Percentiles rank a stretch among this genome's conserved stretches.
Conservation (phyloP, 2,113 vertebrate genomes). For the Zapornia atra region DNA sequence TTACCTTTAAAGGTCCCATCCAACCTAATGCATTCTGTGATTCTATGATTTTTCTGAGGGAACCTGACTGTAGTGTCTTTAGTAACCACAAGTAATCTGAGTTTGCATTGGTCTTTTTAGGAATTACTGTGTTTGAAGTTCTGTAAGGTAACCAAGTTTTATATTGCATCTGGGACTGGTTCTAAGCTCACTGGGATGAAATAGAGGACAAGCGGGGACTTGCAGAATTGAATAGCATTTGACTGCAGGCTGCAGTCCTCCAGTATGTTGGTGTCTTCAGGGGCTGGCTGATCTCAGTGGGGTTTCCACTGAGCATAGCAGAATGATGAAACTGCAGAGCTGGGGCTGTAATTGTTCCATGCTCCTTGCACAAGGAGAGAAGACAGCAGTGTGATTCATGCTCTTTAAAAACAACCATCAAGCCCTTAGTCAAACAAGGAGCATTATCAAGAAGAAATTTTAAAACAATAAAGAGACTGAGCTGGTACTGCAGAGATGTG, state of each 20-base stretch:
- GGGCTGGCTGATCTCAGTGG: background rate
- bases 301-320: background rate
- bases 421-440: background rate
- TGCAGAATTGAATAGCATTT: background rate
- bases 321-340: background rate
- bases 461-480: background rate
- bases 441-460: background rate
- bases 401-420: too few relatives aligned
- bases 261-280: rapidly evolving
- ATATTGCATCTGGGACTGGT: background rate
- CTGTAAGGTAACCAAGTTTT: background rate
- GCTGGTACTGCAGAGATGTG: background rate
- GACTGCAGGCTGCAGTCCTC: background rate
- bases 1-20: too few relatives aligned
- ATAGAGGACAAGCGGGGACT: background rate
- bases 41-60: background rate
- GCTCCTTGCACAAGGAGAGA: background rate
- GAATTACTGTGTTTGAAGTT: background rate
- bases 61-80: background rate
- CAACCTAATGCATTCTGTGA: too few relatives aligned
- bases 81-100: background rate
- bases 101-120: background rate
- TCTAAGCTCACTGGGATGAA: background rate
- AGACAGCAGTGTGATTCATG: background rate
- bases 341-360: background rate